phyloP scores from a whole-genome alignment of 2,113 vertebrate species.

The Myrmophylax atrothorax region DNA sequence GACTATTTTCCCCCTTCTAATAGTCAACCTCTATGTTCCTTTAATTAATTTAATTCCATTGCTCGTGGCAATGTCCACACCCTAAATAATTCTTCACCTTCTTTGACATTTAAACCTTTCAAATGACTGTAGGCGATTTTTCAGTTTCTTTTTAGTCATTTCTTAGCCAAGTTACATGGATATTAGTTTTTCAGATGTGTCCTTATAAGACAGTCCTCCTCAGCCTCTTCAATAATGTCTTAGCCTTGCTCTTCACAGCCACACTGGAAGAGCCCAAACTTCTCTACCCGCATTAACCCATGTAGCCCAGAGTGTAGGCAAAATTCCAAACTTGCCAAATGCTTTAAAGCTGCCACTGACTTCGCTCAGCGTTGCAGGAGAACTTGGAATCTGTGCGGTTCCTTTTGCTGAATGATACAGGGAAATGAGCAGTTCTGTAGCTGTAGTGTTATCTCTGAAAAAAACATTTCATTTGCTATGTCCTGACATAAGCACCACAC shows the following conservation, averaged over 20 bases:
- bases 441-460: not conserved
- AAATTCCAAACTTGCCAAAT: not conserved
- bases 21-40: not conserved
- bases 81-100: conserved; percentile 57
- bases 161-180: not conserved
- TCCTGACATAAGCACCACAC: not conserved
- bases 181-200: conserved; percentile 8
- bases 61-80: conserved; percentile 42
- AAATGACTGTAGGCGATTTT: conserved; percentile 5
- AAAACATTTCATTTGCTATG: not conserved
- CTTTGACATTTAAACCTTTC: conserved; percentile 40
- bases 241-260: not conserved
- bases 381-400: not conserved
- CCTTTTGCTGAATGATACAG: not conserved
- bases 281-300: not conserved
- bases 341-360: not conserved
- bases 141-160: not conserved
- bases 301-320: not conserved
- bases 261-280: not conserved
- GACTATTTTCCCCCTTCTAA: not conserved
- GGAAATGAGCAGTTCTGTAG: not conserved
- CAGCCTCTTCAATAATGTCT: not conserved
- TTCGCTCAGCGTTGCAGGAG: not conserved
- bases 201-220: not conserved
- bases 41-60: conserved; percentile 46